Evolutionary conservation across 2,888 invertebrate genomes (phyloP), one percentile per base, ranked within the genome.

Genomic region (Drosophila lacicola): DNA sequence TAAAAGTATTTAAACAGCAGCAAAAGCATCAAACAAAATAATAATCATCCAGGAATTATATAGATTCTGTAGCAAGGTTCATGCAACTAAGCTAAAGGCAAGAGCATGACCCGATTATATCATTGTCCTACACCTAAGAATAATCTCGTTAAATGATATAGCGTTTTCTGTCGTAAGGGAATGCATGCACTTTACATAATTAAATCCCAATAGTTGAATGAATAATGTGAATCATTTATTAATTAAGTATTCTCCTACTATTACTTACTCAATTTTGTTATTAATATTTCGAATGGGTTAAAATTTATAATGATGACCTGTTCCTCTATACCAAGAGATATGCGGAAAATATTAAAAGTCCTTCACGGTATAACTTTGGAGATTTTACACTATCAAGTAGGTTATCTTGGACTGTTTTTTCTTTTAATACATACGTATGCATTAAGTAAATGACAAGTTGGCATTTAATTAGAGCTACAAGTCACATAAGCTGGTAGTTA

Each of bases 51-150:
- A 29, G 11, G 13, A 44, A 45, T 58, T 42, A 51, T 49, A 65
- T 29, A 55, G 41, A 37, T 21, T 54, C 17, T 10, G 49, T 10
- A 17, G 10, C 47, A 47, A 34, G 47, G 17, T 25, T 47, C 34
- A 45, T 9, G 14, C 50, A 39, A 17, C 29, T 9, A 19, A 10
- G 10, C 19, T 33, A 13, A 34, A 25, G 13, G 21, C 61, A 51
- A 39, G 29, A 34, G 14, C 21, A n/a, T 50, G 53, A 58, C 34
- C 39, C n/a, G 42, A 34, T 70, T 46, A 55, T 37, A 33, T 56
- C 39, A 53, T 9, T 13, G 19, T 45, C 13, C 6, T 11, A 34
- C 11, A 45, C 2, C 25, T 14, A n/a, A 8, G 8, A 17, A 17
- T n/a, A 33, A 53, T 41, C 44, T 37, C 44, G 2, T 45, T 4